phyloP scores from a whole-genome alignment of 2,113 vertebrate species.

The Siniperca knerii region DNA sequence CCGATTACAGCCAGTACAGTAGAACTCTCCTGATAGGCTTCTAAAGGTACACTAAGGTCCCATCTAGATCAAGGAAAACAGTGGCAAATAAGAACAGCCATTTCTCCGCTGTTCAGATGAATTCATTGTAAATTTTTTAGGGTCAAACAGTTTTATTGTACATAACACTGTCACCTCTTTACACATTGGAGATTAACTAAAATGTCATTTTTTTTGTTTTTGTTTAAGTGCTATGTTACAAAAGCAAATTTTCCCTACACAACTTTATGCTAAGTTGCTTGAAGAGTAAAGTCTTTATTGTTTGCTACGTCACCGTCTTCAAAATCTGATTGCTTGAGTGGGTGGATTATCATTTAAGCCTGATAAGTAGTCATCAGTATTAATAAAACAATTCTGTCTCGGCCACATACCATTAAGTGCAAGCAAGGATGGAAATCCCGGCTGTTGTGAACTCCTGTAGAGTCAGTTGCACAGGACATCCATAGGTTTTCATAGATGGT shows the following conservation, averaged over 20 bases:
- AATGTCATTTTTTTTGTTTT: not conserved
- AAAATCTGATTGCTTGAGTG: not conserved
- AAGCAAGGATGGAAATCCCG: conserved; percentile 88
- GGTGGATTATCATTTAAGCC: not conserved
- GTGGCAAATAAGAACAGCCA: not conserved
- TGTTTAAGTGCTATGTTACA: not conserved
- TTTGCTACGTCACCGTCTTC: not conserved
- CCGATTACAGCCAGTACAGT: not conserved
- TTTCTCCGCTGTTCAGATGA: not conserved
- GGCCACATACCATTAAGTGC: conserved; percentile 85
- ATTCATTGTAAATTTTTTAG: not conserved
- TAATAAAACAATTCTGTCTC: not conserved
- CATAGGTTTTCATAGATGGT: conserved; percentile 91
- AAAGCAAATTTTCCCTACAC: not conserved
- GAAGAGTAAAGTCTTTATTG: conserved; percentile 11
- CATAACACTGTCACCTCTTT: not conserved
- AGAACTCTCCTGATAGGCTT: conserved; percentile 5
- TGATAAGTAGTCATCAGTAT: conserved; percentile 13
- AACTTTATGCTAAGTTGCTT: not conserved
- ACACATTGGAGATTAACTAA: not conserved
- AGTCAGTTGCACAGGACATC: conserved; percentile 90
- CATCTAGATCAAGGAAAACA: not conserved
- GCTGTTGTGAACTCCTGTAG: conserved; percentile 89
- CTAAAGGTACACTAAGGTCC: not conserved
- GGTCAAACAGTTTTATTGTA: conserved; percentile 4